phyloP scores from a whole-genome alignment of 2,888 invertebrate species.

The Nemurella pictetii region DNA sequence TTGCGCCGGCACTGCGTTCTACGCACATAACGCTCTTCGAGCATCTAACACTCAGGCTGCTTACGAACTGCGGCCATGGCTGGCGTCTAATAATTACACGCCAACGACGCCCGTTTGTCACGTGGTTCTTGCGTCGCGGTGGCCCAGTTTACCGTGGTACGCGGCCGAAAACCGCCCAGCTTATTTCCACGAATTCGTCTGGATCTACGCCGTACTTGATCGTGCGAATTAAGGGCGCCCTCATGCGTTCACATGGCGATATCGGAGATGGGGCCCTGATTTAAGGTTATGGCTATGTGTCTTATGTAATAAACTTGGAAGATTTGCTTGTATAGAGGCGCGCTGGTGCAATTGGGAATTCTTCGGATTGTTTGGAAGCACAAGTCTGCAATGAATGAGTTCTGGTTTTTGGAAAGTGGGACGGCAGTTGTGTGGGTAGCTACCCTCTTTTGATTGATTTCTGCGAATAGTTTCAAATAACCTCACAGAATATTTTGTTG shows the following conservation, averaged over 20 bases:
- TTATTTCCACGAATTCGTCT: not conserved
- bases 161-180: not conserved
- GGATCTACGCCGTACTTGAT: not conserved
- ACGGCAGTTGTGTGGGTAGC: too few relatives aligned
- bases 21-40: not conserved
- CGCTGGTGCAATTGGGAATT: not conserved
- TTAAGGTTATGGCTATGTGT: not conserved
- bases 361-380: too few relatives aligned
- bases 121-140: not conserved
- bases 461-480: too few relatives aligned
- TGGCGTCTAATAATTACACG: not conserved
- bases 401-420: too few relatives aligned
- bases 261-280: not conserved
- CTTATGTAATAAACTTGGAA: not conserved
- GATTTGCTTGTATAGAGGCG: not conserved
- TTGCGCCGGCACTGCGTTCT: not conserved
- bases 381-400: too few relatives aligned
- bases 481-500: too few relatives aligned
- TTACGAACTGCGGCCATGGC: not conserved
- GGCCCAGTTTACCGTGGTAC: not conserved
- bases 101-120: not conserved
- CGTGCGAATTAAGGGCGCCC: not conserved
- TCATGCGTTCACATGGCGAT: not conserved
- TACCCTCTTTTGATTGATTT: too few relatives aligned
- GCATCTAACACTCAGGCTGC: not conserved